Percentiles rank a stretch among this genome's conserved stretches.
Conservation (phyloP, 2,113 vertebrate genomes). For the Motacilla tschutschensis region DNA sequence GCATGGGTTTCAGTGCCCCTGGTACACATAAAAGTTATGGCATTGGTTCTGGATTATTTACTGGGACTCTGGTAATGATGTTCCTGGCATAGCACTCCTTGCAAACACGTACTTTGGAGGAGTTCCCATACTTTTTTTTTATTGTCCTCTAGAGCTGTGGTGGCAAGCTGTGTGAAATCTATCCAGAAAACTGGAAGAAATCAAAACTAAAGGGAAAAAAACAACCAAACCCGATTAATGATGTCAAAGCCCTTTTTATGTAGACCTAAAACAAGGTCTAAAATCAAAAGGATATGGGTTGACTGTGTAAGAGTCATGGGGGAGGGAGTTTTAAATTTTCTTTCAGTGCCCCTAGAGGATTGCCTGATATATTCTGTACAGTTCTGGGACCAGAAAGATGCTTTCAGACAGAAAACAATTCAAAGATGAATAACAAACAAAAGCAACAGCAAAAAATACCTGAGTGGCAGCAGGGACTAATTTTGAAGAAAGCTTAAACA, state of each 20-base stretch:
- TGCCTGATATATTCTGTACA: not conserved
- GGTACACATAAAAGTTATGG: constrained; percentile 57
- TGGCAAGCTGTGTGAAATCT: constrained; percentile 45
- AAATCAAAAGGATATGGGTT: not conserved
- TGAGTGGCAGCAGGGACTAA: not conserved
- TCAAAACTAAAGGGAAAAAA: constrained; percentile 6
- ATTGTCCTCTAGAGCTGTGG: constrained; percentile 24
- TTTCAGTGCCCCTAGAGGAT: not conserved
- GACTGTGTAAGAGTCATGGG: not conserved
- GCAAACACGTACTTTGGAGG: constrained; percentile 47
- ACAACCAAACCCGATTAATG: not conserved
- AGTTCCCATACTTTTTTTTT: constrained; percentile 43
- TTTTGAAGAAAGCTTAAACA: not conserved
- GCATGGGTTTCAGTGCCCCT: constrained; percentile 37
- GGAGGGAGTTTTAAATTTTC: not conserved
- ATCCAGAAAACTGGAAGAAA: constrained; percentile 46
- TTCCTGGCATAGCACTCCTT: constrained; percentile 46
- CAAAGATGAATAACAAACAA: not conserved
- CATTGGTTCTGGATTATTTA: constrained; percentile 45
- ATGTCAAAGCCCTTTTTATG: not conserved
- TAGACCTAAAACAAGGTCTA: not conserved
- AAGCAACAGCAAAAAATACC: not conserved
- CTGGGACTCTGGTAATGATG: constrained; percentile 46
- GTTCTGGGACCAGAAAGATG: not conserved
- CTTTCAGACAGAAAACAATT: not conserved